phyloP scores from a whole-genome alignment of 2,797 vertebrate genomes.

The Gobio occitaniae region DNA sequence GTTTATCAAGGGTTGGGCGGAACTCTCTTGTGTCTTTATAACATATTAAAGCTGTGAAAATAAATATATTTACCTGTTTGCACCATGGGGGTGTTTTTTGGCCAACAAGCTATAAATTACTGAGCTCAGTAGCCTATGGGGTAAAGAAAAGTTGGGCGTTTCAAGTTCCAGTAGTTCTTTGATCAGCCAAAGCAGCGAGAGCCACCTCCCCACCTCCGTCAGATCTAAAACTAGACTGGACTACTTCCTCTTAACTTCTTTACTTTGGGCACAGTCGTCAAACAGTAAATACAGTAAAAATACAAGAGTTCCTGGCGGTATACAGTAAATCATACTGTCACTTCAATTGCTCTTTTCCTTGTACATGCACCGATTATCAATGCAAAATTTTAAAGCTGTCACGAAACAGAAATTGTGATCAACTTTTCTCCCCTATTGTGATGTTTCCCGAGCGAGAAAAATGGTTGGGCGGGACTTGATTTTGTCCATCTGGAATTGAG shows the following conservation, averaged over 20 bases:
- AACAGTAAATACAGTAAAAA: neutral
- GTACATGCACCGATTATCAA: neutral
- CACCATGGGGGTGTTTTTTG: slow-evolving; percentile 64
- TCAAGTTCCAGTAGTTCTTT: slow-evolving; percentile 35
- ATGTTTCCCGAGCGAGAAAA: neutral
- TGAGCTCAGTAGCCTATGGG: slow-evolving; percentile 7
- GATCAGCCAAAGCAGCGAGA: slow-evolving; percentile 11
- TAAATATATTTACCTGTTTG: slow-evolving; percentile 70
- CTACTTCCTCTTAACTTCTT: neutral
- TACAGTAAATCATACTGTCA: neutral
- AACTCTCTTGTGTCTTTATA: slow-evolving; percentile 72
- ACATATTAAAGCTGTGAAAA: slow-evolving; percentile 68
- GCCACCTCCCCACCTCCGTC: neutral
- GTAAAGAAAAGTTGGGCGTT: slow-evolving; percentile 18
- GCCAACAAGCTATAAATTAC: slow-evolving; percentile 42
- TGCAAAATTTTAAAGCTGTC: neutral
- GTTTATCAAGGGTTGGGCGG: slow-evolving; percentile 69
- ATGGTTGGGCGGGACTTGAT: too few species aligned
- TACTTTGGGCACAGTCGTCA: neutral
- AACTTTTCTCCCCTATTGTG: neutral
- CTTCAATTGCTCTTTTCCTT: neutral
- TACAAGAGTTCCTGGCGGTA: neutral
- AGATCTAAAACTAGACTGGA: slow-evolving; percentile 9
- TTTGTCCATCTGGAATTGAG: too few species aligned
- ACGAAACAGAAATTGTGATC: neutral